Evolutionary conservation across 1,140 invertebrate genomes (phyloP), one percentile per base, ranked within the genome.

Genomic region (Liolophura sinensis): DNA sequence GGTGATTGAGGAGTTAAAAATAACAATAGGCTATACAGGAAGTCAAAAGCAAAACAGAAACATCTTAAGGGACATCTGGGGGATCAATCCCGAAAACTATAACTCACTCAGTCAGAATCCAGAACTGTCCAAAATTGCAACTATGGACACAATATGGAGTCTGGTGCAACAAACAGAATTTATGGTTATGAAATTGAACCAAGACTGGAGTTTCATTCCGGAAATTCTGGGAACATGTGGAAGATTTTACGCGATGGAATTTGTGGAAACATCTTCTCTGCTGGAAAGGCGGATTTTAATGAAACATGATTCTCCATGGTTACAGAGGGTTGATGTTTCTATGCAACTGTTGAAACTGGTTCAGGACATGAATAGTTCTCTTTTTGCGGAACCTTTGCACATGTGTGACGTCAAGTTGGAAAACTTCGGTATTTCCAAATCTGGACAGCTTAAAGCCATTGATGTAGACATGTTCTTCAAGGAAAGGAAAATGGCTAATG

Each of bases 101-200:
- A 20, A 73, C 9, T n/a, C 47, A 52, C 1, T 65, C 56, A 52
- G 18, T 59, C 63, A 69, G 25, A 46, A 55, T 50, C 20, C 40
- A 25, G 62, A 48, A 27, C 52, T 46, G n/a, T 14, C 54, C 31
- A 25, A 60, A 22, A 55, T 64, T 22, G 60, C 61, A 14, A 72
- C 73, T 15, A 88, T 90, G 82, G 85, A 88, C 66, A 89, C 88
- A 75, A 80, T 90, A 9, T 90, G 89, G 89, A 73, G 82, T 49
- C 72, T 91, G 20, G 64, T 90, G 11, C 88, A 90, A 72, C 89
- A 90, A 73, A 87, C 89, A 72, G 90, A 91, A 77, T 91, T 90
- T 77, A 66, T 90, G 15, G 80, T 89, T 24, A 86, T 87, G n/a
- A 83, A 86, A 52, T 73, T 90, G 5, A 88, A 87, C 75, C 85